Evolutionary conservation across 2,888 invertebrate species (phyloP).

Genomic region (Herminia tarsipennalis): DNA sequence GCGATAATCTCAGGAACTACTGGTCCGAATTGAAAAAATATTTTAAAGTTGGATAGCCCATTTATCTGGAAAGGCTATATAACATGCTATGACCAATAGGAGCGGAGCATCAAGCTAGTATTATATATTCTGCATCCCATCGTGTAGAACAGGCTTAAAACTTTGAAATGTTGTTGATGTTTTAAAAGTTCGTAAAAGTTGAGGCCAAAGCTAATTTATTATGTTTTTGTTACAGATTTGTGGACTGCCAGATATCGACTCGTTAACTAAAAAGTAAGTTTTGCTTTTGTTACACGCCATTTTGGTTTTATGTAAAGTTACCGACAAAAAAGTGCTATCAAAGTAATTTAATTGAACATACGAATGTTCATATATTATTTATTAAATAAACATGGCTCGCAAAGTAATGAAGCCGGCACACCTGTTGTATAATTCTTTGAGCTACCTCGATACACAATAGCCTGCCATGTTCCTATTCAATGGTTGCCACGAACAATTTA

Average conservation of each 20-base stretch:
- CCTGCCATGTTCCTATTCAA: conserved; percentile 16
- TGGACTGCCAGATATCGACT: conserved; percentile 42
- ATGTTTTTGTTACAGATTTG: conserved; percentile 48
- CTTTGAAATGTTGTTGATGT: not conserved
- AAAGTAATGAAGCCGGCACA: conserved; percentile 37
- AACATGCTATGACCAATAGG: too few species aligned
- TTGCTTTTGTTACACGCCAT: not conserved
- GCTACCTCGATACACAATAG: conserved; percentile 17
- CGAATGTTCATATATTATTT: too few species aligned
- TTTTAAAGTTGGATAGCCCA: too few species aligned
- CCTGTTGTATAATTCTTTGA: conserved; percentile 39
- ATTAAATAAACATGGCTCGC: too few species aligned
- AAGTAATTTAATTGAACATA: too few species aligned
- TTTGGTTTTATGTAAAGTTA: conserved; percentile 7
- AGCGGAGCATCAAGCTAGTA: too few species aligned
- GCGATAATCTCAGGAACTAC: too few species aligned
- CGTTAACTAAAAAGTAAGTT: conserved; percentile 53
- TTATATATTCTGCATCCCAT: not conserved
- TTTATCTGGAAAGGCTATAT: too few species aligned
- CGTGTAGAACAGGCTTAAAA: not conserved
- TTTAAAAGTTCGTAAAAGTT: conserved; percentile 2
- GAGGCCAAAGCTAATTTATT: conserved; percentile 15
- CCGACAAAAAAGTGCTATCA: too few species aligned
- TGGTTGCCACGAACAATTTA: conserved; percentile 14
- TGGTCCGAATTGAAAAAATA: too few species aligned